Evolutionary conservation across 2,113 vertebrate species (phyloP).

Genomic region (Miniopterus natalensis): DNA sequence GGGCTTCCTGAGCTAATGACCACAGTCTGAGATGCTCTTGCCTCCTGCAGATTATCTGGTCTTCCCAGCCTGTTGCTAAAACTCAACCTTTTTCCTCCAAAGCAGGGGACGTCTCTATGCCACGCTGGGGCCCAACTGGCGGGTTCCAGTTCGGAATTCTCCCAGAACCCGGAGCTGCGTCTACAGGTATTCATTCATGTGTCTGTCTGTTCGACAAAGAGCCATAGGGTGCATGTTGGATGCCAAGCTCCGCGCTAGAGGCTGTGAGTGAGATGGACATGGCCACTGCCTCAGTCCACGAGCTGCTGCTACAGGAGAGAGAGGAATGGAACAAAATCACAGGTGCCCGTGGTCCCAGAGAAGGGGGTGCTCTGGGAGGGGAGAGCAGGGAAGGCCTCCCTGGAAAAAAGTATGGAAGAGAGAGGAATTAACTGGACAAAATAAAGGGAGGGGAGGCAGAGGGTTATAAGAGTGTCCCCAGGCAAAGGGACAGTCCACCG

Average conservation of each 20-base stretch:
- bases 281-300: not conserved
- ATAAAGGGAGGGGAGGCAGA: not conserved
- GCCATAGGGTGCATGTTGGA: not conserved
- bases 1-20: not conserved
- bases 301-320: not conserved
- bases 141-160: slow-evolving; percentile 94
- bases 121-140: slow-evolving; percentile 98
- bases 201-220: not conserved
- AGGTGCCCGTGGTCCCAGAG: not conserved
- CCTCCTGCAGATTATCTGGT: not conserved
- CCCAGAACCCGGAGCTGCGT: slow-evolving; percentile 94
- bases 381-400: not conserved
- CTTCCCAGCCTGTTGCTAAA: slow-evolving; percentile 66
- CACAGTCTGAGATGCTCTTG: not conserved
- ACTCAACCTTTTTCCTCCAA: slow-evolving; percentile 85
- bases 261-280: not conserved
- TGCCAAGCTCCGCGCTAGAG: not conserved
- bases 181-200: slow-evolving; percentile 91
- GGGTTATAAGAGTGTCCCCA: not conserved
- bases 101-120: slow-evolving; percentile 97
- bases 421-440: not conserved
- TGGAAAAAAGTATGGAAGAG: not conserved
- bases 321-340: not conserved
- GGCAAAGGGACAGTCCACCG: not conserved
- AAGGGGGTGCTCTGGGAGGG: not conserved